phyloP scores from a whole-genome alignment of 2,888 invertebrate genomes.

The Deroplatys truncata region DNA sequence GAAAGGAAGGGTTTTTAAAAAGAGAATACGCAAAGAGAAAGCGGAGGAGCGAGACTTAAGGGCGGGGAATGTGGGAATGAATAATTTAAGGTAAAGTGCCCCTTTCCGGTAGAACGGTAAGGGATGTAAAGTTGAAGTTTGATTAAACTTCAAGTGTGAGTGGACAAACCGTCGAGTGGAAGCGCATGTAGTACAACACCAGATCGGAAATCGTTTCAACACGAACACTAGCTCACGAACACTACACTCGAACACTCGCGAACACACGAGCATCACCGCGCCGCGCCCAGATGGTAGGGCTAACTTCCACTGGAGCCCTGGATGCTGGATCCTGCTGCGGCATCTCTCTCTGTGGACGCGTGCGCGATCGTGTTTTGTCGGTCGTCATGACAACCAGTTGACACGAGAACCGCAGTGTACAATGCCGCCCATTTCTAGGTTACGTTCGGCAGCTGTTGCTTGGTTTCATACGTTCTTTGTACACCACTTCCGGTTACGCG shows the following conservation, averaged over 20 bases:
- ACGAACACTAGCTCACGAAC: not conserved
- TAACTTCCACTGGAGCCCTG: conserved; percentile 8
- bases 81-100: not conserved
- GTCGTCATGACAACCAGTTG: not conserved
- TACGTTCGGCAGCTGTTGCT: not conserved
- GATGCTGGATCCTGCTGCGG: conserved; percentile 11
- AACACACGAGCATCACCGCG: not conserved
- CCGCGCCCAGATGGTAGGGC: not conserved
- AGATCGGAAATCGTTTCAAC: not conserved
- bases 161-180: not conserved
- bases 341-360: not conserved
- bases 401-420: conserved; percentile 20
- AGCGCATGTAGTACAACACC: not conserved
- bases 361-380: not conserved
- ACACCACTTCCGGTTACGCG: not conserved
- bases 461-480: not conserved
- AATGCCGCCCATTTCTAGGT: not conserved
- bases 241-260: not conserved
- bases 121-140: too few species aligned
- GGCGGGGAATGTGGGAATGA: not conserved
- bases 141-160: too few species aligned
- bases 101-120: too few species aligned
- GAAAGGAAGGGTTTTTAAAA: too few species aligned
- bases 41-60: not conserved
- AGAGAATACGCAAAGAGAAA: not conserved